Evolutionary conservation across 2,113 vertebrate genomes (phyloP).

Genomic region (Calonectris borealis): DNA sequence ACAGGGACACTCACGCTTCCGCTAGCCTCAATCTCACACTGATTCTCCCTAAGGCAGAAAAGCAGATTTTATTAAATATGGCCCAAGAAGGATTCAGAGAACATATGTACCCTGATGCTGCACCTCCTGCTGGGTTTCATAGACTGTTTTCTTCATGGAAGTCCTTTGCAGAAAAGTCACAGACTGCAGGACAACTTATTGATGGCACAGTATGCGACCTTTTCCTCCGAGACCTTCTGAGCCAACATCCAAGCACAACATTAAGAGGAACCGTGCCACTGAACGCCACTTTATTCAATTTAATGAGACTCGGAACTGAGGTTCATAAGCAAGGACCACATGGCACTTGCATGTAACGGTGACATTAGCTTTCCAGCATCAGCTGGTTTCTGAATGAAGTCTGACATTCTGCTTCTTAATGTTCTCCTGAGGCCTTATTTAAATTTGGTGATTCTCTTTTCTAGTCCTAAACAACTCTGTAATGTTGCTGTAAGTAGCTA

Average conservation of each 20-base stretch:
- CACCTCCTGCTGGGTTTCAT: not conserved
- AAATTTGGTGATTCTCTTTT: not conserved
- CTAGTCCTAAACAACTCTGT: not conserved
- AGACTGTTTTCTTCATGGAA: not conserved
- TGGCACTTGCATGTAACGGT: not conserved
- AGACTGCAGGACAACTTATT: not conserved
- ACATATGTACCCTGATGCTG: rapidly evolving
- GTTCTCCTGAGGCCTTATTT: not conserved
- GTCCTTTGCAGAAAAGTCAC: not conserved
- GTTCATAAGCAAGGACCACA: not conserved
- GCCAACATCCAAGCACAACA: not conserved
- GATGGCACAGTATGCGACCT: not conserved
- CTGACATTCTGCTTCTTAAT: not conserved
- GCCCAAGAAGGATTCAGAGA: not conserved
- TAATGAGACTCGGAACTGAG: not conserved
- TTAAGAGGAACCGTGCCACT: not conserved
- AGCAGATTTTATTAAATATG: not conserved
- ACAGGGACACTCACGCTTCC: constrained; percentile 36
- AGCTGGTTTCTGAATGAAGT: not conserved
- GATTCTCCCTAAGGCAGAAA: constrained; percentile 78
- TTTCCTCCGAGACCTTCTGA: not conserved
- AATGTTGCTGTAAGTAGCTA: not conserved
- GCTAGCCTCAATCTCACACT: constrained; percentile 76
- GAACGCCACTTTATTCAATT: not conserved
- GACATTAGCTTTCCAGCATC: not conserved